Conservation (phyloP, 2,888 invertebrate genomes). For the Drosophila merina region DNA sequence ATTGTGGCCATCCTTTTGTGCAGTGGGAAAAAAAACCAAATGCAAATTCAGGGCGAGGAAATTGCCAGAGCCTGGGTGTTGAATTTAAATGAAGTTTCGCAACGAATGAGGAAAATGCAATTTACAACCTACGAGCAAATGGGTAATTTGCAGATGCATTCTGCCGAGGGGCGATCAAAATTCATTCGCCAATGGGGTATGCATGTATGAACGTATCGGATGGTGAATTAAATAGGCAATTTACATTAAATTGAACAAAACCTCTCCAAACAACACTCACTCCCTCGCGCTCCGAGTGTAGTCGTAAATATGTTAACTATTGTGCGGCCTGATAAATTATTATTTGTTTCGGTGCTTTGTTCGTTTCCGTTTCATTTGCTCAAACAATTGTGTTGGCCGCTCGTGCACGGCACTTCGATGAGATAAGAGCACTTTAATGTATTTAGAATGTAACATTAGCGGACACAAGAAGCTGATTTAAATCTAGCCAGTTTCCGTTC, state of each 20-base stretch:
- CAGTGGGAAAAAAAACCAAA: not conserved
- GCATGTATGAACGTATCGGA: slow-evolving; percentile 7
- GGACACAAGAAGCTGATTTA: slow-evolving; percentile 22
- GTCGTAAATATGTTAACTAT: slow-evolving; percentile 10
- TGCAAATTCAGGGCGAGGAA: slow-evolving; percentile 22
- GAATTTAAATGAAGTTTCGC: slow-evolving; percentile 45
- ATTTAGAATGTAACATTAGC: slow-evolving; percentile 65
- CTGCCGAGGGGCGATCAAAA: slow-evolving; percentile 2
- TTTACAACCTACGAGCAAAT: slow-evolving; percentile 26
- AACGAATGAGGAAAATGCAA: slow-evolving; percentile 35
- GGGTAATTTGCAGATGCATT: slow-evolving; percentile 34
- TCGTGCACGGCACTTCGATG: slow-evolving; percentile 34
- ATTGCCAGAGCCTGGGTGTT: slow-evolving; percentile 23
- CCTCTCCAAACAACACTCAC: no score
- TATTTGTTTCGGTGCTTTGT: not conserved
- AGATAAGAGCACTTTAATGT: slow-evolving; percentile 74
- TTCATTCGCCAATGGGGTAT: slow-evolving; percentile 16
- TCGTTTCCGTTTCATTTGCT: slow-evolving; percentile 19
- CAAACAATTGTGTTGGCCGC: slow-evolving; percentile 31
- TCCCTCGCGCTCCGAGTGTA: not conserved
- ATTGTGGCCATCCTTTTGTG: slow-evolving; percentile 7
- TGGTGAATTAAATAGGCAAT: slow-evolving; percentile 29
- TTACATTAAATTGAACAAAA: slow-evolving; percentile 26
- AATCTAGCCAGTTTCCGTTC: not conserved
- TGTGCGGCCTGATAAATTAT: slow-evolving; percentile 9